Evolutionary conservation across 2,888 invertebrate species (phyloP), one percentile per base, ranked within the genome.

Genomic region (Dolomedes plantarius): DNA sequence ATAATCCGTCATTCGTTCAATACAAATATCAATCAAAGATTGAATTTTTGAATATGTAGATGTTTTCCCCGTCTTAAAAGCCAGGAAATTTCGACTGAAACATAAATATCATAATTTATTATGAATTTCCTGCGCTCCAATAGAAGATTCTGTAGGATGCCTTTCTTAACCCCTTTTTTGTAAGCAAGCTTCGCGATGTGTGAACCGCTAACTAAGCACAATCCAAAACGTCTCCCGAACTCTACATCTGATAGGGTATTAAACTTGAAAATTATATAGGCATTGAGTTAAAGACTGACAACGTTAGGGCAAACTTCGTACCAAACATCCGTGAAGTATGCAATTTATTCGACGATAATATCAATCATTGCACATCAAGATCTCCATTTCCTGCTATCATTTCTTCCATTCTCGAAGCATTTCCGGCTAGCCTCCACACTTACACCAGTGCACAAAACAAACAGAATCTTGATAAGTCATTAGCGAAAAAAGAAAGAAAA

Each of bases 301-400:
- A 27, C 41, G 71, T 65, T 62, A 72, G 76, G 72, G 67, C 56
- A 77, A 72, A 68, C 67, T 72, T 68, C 39, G 68, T 72, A 73
- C 72, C 73, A 77, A 85, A 85, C 68, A 62, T 28, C 67, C 71
- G 56, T 83, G 83, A 67, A 73, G 67, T 67, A 50, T 85, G 39
- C 62, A 85, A 85, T 85, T 77, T 78, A 56, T 77, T 31, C 77
- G 68, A 67, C 28, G 46, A 85, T 76, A 72, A 85, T 67, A 67
- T 68, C 83, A 81, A 81, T 74, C 39, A 68, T 81, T 65, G 32
- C 67, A 41, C 77, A 85, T 77, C 73, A 77, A 77, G 67, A 85
- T 77, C 71, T 50, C 36, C 73, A 77, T 77, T 85, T 77, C 77
- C 83, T 85, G 73, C 67, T 56, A 62, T 72, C 56, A 50, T 85